A percentile compares a stretch with the other conserved stretches of the same genome.
Conservation (phyloP, 2,888 invertebrate genomes). For the Horisme vitalbata region DNA sequence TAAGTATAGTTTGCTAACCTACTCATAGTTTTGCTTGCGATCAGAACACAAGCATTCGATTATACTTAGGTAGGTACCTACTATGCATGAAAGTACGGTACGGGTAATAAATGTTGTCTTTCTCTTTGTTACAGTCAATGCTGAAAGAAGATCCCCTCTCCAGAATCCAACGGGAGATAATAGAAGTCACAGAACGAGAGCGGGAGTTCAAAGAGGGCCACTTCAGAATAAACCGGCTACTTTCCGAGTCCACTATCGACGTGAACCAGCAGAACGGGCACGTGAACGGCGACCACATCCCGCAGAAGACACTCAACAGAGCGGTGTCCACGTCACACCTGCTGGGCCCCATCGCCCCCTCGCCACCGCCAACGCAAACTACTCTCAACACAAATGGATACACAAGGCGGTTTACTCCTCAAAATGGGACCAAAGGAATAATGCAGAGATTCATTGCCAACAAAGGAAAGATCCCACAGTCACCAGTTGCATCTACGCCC, state of each 20-base stretch:
- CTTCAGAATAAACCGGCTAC: conserved; percentile 69
- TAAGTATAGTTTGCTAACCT: too few species aligned
- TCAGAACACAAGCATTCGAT: too few species aligned
- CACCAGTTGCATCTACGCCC: conserved; percentile 53
- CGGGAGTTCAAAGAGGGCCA: conserved; percentile 88
- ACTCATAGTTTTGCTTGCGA: too few species aligned
- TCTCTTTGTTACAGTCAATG: conserved; percentile 71
- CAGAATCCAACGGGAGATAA: conserved; percentile 94
- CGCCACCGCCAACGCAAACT: conserved; percentile 61
- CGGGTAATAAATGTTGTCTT: neutral
- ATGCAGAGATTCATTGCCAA: conserved; percentile 94
- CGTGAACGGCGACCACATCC: conserved; percentile 62
- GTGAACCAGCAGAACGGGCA: conserved; percentile 75
- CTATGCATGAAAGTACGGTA: too few species aligned
- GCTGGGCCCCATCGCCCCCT: conserved; percentile 63
- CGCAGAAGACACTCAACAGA: conserved; percentile 59
- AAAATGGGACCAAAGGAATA: conserved; percentile 87
- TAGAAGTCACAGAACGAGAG: conserved; percentile 92
- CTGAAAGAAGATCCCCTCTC: conserved; percentile 88
- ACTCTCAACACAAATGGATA: conserved; percentile 75
- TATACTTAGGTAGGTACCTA: neutral
- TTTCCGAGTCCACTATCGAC: conserved; percentile 76
- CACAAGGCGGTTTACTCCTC: conserved; percentile 85
- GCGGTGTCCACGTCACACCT: conserved; percentile 76
- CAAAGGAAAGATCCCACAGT: conserved; percentile 85